Conservation (phyloP, 2,888 invertebrate species). For the Bellardia bayeri region DNA sequence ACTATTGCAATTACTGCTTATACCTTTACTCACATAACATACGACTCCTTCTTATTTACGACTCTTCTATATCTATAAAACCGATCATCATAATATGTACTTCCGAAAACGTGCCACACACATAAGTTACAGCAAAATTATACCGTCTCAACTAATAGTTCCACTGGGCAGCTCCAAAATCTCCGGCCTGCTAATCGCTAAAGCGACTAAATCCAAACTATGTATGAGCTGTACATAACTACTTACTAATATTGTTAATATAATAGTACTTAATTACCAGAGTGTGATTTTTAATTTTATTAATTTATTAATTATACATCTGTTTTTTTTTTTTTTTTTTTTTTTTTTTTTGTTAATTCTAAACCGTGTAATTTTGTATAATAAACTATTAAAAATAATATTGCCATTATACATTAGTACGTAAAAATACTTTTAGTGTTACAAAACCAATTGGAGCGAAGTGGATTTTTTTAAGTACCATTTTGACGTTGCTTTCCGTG, state of each 20-base stretch:
- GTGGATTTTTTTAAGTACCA: too few species aligned
- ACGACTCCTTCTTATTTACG: not conserved
- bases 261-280: slow-evolving; percentile 30
- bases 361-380: too few species aligned
- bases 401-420: too few species aligned
- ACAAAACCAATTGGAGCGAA: too few species aligned
- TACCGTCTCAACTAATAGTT: slow-evolving; percentile 40
- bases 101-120: slow-evolving; percentile 11
- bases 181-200: slow-evolving; percentile 25
- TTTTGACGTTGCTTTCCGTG: too few species aligned
- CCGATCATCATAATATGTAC: not conserved
- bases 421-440: too few species aligned
- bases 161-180: slow-evolving; percentile 28
- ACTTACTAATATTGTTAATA: slow-evolving; percentile 52
- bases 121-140: slow-evolving; percentile 16
- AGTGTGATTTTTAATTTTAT: slow-evolving; percentile 46
- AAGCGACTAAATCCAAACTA: slow-evolving; percentile 9
- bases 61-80: too few species aligned
- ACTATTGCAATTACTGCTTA: not conserved
- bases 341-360: not conserved
- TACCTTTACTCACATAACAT: not conserved
- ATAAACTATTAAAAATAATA: too few species aligned
- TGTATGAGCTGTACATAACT: slow-evolving; percentile 54
- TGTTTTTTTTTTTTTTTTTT: slow-evolving; percentile 39
- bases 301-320: slow-evolving; percentile 23